Conservation (phyloP, 2,113 vertebrate genomes). For the Emydura subglobosa region DNA sequence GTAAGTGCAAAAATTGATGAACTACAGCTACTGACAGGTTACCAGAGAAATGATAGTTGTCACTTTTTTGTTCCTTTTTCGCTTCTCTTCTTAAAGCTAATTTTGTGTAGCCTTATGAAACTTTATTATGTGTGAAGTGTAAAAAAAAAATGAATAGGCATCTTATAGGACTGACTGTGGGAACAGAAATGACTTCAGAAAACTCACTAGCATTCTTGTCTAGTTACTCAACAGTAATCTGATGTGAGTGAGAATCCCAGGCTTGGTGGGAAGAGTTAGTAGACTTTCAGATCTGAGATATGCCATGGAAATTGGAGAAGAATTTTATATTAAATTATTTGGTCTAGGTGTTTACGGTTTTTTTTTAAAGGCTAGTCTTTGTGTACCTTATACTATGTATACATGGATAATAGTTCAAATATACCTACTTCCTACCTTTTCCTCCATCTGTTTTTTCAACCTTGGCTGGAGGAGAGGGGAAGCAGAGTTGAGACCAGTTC, state of each 20-base stretch:
- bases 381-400: too few species aligned
- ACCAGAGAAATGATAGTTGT: not conserved
- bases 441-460: too few species aligned
- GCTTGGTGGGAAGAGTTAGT: not conserved
- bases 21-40: not conserved
- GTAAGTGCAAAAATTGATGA: not conserved
- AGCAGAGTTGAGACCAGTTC: too few species aligned
- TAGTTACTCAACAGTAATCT: not conserved
- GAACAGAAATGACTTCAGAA: not conserved
- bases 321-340: too few species aligned
- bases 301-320: too few species aligned
- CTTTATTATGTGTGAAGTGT: not conserved
- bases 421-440: too few species aligned
- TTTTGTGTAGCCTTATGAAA: not conserved
- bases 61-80: not conserved
- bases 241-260: not conserved
- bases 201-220: not conserved
- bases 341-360: too few species aligned
- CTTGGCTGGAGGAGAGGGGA: too few species aligned
- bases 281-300: too few species aligned
- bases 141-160: not conserved
- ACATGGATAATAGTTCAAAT: too few species aligned
- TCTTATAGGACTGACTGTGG: not conserved
- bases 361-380: too few species aligned
- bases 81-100: not conserved